Percentiles rank a stretch among this genome's conserved stretches.
phyloP scores from a whole-genome alignment of 2,888 invertebrate genomes.

The Andrena dorsata region DNA sequence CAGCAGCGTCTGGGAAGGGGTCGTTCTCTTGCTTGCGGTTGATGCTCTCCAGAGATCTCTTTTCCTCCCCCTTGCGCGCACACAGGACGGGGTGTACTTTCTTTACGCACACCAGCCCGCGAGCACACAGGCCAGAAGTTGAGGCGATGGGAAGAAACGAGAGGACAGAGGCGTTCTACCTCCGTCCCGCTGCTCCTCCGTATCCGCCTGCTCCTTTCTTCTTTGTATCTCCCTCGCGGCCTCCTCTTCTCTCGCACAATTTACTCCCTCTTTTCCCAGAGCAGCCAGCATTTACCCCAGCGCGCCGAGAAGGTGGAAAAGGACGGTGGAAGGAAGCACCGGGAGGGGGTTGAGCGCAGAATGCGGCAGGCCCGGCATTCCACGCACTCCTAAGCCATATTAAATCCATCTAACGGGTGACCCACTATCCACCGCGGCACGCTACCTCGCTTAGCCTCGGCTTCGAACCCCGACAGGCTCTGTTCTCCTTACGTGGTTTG shows the following conservation, averaged over 20 bases:
- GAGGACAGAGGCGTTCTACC: slow-evolving; percentile 16
- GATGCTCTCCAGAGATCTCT: slow-evolving; percentile 30
- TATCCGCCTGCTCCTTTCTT: slow-evolving; percentile 34
- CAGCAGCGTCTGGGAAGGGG: slow-evolving; percentile 7
- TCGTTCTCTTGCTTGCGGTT: slow-evolving; percentile 40
- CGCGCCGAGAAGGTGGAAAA: slow-evolving; percentile 17
- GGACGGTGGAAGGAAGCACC: slow-evolving; percentile 52
- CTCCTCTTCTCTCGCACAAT: slow-evolving; percentile 59
- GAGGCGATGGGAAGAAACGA: slow-evolving; percentile 33
- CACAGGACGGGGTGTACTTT: background rate
- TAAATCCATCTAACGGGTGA: slow-evolving; percentile 75
- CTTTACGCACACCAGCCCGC: slow-evolving; percentile 18
- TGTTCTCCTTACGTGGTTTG: background rate
- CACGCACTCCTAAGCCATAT: slow-evolving; percentile 72
- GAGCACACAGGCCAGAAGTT: slow-evolving; percentile 40
- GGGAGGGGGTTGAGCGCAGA: slow-evolving; percentile 60
- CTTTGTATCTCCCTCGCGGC: slow-evolving; percentile 24
- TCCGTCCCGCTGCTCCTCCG: slow-evolving; percentile 23
- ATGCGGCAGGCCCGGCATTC: slow-evolving; percentile 71
- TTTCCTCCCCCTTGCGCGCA: background rate
- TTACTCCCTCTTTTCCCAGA: slow-evolving; percentile 61
- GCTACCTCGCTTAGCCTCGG: slow-evolving; percentile 43
- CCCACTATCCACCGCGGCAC: slow-evolving; percentile 53
- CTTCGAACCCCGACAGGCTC: background rate
- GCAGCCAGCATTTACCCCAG: slow-evolving; percentile 13